Evolutionary conservation across 1,140 invertebrate species (phyloP).

Genomic region (Lasioglossum albipes): DNA sequence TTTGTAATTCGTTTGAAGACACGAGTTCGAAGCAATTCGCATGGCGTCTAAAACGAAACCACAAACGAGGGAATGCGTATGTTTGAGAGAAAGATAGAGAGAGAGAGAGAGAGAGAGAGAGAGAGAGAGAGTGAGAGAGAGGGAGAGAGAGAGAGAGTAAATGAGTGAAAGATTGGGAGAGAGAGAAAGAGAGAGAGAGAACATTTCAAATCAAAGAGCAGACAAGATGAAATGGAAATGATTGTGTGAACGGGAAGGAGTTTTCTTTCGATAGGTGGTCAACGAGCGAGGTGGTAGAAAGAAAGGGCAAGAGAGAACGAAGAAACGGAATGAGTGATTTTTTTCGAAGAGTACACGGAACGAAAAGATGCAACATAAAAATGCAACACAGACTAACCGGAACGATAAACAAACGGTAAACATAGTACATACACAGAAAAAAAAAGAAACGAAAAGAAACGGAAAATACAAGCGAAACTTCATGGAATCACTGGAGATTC

Average conservation of each 20-base stretch:
- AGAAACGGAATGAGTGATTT: conserved; percentile 34
- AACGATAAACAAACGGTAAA: not conserved
- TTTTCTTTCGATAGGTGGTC: conserved; percentile 56
- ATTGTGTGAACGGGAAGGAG: conserved; percentile 46
- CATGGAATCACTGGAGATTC: conserved; percentile 63
- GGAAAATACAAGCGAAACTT: conserved; percentile 64
- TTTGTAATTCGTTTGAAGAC: conserved; percentile 61
- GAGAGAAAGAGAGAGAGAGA: not conserved
- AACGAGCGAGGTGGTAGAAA: conserved; percentile 52
- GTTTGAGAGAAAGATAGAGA: conserved; percentile 37
- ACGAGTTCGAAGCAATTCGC: conserved; percentile 62
- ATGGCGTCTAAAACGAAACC: conserved; percentile 35
- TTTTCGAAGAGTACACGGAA: conserved; percentile 31
- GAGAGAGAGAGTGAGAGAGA: conserved; percentile 9
- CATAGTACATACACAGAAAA: no score
- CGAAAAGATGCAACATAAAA: conserved; percentile 10
- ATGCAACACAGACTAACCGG: not conserved
- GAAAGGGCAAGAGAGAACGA: conserved; percentile 64
- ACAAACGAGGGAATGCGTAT: conserved; percentile 23
- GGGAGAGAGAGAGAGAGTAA: conserved; percentile 10
- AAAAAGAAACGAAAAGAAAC: conserved; percentile 69
- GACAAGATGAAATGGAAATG: conserved; percentile 18
- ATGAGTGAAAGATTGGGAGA: conserved; percentile 4
- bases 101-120: conserved; percentile 27
- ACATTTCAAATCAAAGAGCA: conserved; percentile 13